These are phyloP conservation scores for Cylindroiulus punctatus DNA, from an alignment of 2,888 invertebrate species.

Conservation along the genomic window DNA sequence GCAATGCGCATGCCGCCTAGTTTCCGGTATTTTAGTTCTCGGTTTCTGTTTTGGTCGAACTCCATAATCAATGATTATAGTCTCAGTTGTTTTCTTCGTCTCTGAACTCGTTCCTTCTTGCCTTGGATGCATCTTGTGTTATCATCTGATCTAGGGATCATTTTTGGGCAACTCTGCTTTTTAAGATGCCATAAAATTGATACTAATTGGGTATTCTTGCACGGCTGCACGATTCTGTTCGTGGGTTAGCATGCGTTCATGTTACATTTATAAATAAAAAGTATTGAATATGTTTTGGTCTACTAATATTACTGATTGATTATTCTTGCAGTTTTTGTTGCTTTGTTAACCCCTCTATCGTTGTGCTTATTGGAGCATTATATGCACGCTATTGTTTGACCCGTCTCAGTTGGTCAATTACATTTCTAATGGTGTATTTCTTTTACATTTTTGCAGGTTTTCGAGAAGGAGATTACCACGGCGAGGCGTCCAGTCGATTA, in stretches of 20 bases:
- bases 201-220: neutral
- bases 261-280: neutral
- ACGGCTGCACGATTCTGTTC: neutral
- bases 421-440: neutral
- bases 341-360: neutral
- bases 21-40: neutral
- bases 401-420: neutral
- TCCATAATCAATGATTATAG: neutral
- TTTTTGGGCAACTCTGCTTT: too few species aligned
- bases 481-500: constrained; percentile 56
- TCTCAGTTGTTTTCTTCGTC: neutral
- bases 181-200: too few species aligned
- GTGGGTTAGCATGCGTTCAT: neutral
- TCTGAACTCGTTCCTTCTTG: neutral
- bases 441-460: constrained; percentile 49
- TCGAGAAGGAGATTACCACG: constrained; percentile 52
- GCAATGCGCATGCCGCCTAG: neutral
- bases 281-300: too few species aligned
- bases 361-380: neutral
- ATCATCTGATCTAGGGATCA: too few species aligned
- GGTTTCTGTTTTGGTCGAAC: neutral
- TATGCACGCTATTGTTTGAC: neutral
- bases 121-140: neutral
- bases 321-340: neutral
- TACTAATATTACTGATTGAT: neutral